Conservation (phyloP, 2,113 vertebrate genomes). For the Phalacrocorax carbo region DNA sequence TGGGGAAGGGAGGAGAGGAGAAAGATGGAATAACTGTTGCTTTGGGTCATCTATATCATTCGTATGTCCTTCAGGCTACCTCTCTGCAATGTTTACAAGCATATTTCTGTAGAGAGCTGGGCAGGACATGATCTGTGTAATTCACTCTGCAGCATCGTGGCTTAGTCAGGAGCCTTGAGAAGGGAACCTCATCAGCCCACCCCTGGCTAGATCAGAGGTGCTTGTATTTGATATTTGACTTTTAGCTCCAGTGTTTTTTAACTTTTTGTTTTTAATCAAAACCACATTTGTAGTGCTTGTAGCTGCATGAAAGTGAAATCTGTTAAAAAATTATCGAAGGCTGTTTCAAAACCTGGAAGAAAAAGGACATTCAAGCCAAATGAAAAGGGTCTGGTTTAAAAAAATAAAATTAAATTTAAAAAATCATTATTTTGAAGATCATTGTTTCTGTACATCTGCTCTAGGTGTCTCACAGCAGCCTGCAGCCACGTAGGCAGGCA, state of each 20-base stretch:
- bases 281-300: not conserved
- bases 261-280: not conserved
- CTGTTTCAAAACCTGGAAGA: not conserved
- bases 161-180: slow-evolving; percentile 23
- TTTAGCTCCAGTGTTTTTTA: not conserved
- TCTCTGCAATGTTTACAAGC: not conserved
- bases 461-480: not conserved
- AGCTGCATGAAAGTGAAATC: not conserved
- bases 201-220: not conserved
- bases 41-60: not conserved
- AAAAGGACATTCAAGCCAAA: not conserved
- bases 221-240: not conserved
- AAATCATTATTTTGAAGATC: not conserved
- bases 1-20: not conserved
- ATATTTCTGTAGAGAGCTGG: not conserved
- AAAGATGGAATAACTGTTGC: not conserved
- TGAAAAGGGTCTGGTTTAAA: not conserved
- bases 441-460: not conserved
- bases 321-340: not conserved
- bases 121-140: not conserved
- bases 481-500: rapidly evolving
- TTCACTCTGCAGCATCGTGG: not conserved
- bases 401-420: not conserved
- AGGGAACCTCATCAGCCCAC: not conserved
- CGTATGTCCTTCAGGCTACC: not conserved